Base-by-base conservation (phyloP, 2,113 vertebrate genomes). In the Terrapene triunguis region DNA sequence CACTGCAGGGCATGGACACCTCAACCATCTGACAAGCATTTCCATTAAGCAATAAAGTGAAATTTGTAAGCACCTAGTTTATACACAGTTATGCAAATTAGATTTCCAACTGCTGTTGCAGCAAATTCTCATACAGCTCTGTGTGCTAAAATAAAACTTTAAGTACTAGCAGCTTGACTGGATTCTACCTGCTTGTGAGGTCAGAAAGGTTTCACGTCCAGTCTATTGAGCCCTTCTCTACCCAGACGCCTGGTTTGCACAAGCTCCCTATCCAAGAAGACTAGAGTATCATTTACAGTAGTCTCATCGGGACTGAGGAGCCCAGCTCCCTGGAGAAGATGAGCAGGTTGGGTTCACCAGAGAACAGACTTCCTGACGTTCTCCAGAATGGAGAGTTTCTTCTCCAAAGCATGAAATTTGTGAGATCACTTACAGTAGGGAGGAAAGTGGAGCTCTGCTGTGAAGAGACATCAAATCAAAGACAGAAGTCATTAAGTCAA, bases 401-500 rank as follows among this genome's bases (percentile, higher is more conserved):
- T 2, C 55, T 88, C 55, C 85, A 48, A 81, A 95, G 81, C 55
- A 35, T 0, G 0, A 92, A 93, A 79, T 17, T 53, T 92, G 95
- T 87, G 89, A 88, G 91, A 95, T 96, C 94, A 91, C 95, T 95
- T 89, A 54, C 89, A 92, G 48, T 2, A 19, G 50, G 65, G 94
- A 94, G 47, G 82, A 93, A 96, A 91, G 92, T 93, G 83, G 91
- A 84, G 94, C 69, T 69, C 92, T 96, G 95, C 84, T 94, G 29
- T 0, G 1, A 89, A 97, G 93, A 96, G 95, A 91, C 83, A 95
- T 89, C 92, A 53, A 97, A 87, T 94, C 96, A 96, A 97, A 97
- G 92, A 97, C 93, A 97, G 93, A 97, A 95, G 94, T 95, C 95
- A 97, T 96, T 97, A 97, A 97, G 89, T 89, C 96, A 97, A 97